These are phyloP conservation scores for Steinernema feltiae DNA, from an alignment of 1,140 invertebrate genomes.

Conservation along the genomic window DNA sequence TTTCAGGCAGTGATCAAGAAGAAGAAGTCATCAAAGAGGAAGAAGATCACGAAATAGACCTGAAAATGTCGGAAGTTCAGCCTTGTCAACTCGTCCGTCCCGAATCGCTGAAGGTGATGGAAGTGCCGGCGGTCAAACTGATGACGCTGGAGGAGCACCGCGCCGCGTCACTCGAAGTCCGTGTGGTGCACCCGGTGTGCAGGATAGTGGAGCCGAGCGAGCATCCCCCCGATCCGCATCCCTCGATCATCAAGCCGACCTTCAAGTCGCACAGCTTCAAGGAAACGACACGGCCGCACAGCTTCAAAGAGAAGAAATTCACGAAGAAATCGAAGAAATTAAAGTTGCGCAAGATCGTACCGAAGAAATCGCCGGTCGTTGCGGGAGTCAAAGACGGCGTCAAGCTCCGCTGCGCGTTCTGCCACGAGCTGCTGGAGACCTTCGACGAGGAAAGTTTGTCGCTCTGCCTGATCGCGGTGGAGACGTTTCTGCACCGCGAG, in stretches of 20 bases:
- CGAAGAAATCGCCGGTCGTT: not conserved
- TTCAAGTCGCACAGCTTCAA: conserved; percentile 15
- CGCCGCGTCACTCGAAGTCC: not conserved
- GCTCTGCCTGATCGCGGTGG: conserved; percentile 82
- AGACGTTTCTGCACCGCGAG: conserved; percentile 90
- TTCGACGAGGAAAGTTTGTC: conserved; percentile 95
- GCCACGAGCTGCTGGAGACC: conserved; percentile 72
- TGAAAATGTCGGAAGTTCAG: conserved; percentile 12
- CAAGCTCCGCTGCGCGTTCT: conserved; percentile 63
- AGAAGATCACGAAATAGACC: conserved; percentile 20
- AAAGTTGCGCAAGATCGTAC: conserved; percentile 28
- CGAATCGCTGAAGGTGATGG: conserved; percentile 27
- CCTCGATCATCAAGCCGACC: not conserved
- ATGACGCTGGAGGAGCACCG: not conserved
- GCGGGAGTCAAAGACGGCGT: conserved; percentile 62
- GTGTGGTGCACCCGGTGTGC: not conserved
- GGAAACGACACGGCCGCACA: not conserved
- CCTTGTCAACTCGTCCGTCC: conserved; percentile 24
- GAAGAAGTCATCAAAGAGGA: conserved; percentile 29
- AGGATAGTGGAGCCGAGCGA: not conserved
- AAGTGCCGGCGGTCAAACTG: not conserved
- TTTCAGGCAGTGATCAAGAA: conserved; percentile 31
- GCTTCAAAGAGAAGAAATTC: not conserved
- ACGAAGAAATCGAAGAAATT: conserved; percentile 27
- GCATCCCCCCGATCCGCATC: conserved; percentile 3